These are phyloP conservation scores for Graphium colonna DNA, from an alignment of 2,888 invertebrate genomes.

Conservation along the genomic window DNA sequence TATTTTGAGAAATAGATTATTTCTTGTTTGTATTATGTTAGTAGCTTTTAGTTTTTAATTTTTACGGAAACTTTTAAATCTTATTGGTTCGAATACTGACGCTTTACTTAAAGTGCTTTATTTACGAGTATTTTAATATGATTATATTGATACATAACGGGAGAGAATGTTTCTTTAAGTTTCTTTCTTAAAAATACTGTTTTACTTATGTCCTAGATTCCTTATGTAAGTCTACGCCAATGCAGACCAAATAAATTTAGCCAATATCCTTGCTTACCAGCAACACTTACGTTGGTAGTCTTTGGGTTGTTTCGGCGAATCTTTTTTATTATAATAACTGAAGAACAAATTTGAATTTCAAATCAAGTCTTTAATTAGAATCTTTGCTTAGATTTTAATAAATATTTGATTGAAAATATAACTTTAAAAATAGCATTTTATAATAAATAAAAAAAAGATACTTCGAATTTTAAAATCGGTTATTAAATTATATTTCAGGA, in stretches of 20 bases:
- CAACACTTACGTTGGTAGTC: too few species aligned
- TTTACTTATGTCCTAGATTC: slow-evolving; percentile 24
- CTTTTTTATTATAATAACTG: neutral
- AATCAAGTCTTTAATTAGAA: too few species aligned
- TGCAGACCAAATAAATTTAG: slow-evolving; percentile 50
- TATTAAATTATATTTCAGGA: too few species aligned
- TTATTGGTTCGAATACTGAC: neutral
- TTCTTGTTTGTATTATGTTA: neutral
- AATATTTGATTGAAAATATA: too few species aligned
- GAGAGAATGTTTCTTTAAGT: neutral
- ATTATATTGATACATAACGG: neutral
- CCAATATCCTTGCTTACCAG: slow-evolving; percentile 8
- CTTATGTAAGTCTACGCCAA: slow-evolving; percentile 69
- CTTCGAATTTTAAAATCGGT: too few species aligned
- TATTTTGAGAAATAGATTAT: too few species aligned
- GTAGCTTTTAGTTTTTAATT: neutral
- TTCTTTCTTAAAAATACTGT: neutral
- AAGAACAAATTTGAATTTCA: too few species aligned
- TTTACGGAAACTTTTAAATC: neutral
- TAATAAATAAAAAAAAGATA: too few species aligned
- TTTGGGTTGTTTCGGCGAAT: neutral
- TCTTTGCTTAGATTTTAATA: too few species aligned
- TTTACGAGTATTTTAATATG: neutral
- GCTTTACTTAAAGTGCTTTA: neutral
- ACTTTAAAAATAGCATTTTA: too few species aligned